A percentile compares a stretch with the other conserved stretches of the same genome.
These are phyloP conservation scores for Cyclura pinguis DNA, from an alignment of 2,797 vertebrate genomes.

Conservation along the genomic window DNA sequence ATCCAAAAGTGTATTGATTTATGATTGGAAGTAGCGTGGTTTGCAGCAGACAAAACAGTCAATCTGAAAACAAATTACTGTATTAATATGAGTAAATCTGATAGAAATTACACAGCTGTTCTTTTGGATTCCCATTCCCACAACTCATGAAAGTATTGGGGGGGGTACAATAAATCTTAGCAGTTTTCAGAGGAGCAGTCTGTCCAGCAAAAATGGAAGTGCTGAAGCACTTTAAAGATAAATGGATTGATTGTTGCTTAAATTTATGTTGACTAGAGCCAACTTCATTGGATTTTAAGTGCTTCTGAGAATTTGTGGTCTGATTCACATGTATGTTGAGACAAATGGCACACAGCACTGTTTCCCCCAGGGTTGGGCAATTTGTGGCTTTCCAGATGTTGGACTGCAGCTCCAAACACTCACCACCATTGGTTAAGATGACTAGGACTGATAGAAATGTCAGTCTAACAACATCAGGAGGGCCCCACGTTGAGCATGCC, in stretches of 20 bases:
- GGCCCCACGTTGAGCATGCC: too few species aligned
- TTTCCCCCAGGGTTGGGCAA: background rate
- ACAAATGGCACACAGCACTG: background rate
- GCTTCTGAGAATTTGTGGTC: background rate
- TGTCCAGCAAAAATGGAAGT: background rate
- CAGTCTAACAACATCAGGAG: background rate
- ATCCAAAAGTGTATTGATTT: constrained; percentile 23
- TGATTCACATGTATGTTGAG: background rate
- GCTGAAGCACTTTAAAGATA: background rate
- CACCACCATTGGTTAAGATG: background rate
- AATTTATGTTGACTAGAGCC: background rate
- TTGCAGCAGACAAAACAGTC: constrained; percentile 1
- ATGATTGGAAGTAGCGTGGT: constrained; percentile 33
- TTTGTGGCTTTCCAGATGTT: background rate
- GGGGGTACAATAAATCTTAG: constrained; percentile 27
- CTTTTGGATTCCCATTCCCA: constrained; percentile 30
- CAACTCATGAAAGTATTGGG: constrained; percentile 15
- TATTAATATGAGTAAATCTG: constrained; percentile 17
- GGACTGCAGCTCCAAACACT: too few species aligned
- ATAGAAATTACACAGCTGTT: constrained; percentile 52
- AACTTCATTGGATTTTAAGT: background rate
- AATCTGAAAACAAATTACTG: constrained; percentile 48
- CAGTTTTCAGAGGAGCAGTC: background rate
- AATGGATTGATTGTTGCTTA: background rate
- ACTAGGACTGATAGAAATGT: background rate